phyloP scores from a whole-genome alignment of 2,113 vertebrate species.

The Alosa alosa region DNA sequence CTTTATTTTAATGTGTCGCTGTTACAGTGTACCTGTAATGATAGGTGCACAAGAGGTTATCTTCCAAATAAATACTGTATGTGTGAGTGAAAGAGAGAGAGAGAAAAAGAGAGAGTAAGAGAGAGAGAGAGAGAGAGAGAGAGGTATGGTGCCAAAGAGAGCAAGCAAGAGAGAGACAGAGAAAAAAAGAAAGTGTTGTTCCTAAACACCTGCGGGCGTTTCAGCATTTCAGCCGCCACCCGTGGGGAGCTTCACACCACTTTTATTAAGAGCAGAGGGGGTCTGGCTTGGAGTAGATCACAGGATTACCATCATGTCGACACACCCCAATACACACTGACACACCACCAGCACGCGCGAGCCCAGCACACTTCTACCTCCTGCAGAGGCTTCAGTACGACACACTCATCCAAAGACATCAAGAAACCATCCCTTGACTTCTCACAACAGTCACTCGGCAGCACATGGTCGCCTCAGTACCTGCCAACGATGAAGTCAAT shows the following conservation, averaged over 20 bases:
- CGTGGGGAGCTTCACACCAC: neutral
- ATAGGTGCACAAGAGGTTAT: too few species aligned
- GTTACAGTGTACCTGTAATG: too few species aligned
- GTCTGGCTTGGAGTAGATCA: neutral
- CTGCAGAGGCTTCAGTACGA: too few species aligned
- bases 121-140: constrained; percentile 5
- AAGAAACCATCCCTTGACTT: too few species aligned
- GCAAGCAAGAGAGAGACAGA: neutral
- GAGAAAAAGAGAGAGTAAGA: neutral
- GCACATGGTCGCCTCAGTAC: neutral
- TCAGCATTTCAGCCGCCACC: neutral
- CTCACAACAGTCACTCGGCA: neutral
- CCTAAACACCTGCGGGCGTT: constrained; percentile 2
- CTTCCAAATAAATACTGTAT: too few species aligned
- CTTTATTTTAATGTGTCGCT: too few species aligned
- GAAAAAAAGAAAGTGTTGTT: neutral
- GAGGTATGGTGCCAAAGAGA: neutral
- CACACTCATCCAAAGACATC: neutral
- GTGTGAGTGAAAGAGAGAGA: neutral
- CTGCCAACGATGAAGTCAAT: neutral
- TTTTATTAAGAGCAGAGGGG: neutral
- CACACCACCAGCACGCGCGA: neutral
- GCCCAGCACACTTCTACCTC: too few species aligned
- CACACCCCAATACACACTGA: neutral
- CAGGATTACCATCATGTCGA: neutral